These are phyloP conservation scores for Calidris pygmaea DNA, from an alignment of 2,113 vertebrate genomes.

Conservation along the genomic window DNA sequence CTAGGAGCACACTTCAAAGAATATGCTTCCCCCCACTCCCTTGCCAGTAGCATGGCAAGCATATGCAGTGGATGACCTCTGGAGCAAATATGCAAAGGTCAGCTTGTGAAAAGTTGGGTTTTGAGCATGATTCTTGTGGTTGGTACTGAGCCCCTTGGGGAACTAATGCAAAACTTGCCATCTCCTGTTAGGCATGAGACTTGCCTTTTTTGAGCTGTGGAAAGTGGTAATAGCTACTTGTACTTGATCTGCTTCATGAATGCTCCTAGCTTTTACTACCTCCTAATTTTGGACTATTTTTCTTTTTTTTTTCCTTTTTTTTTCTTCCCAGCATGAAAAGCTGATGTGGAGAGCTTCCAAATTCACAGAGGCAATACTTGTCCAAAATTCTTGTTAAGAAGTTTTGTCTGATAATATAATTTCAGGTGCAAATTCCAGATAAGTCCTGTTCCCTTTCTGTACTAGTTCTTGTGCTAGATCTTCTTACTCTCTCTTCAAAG, in stretches of 20 bases:
- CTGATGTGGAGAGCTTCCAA: neutral
- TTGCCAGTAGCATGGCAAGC: neutral
- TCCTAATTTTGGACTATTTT: neutral
- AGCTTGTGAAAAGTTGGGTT: neutral
- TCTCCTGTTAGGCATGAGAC: neutral
- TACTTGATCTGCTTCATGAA: neutral
- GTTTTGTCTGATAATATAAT: neutral
- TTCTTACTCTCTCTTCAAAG: neutral
- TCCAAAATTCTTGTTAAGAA: neutral
- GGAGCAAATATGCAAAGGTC: neutral
- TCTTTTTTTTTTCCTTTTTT: neutral
- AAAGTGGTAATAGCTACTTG: neutral
- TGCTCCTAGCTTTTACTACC: neutral
- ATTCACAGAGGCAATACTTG: neutral
- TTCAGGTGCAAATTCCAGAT: neutral
- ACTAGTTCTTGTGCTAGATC: neutral
- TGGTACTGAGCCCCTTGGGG: neutral
- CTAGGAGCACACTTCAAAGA: neutral
- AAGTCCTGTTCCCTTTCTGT: neutral
- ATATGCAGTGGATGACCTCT: neutral
- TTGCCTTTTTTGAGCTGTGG: neutral
- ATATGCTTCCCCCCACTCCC: rapidly evolving
- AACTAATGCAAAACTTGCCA: neutral
- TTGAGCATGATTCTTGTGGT: neutral
- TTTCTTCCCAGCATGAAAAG: neutral